Base-by-base conservation (phyloP, 2,888 invertebrate genomes). In the Gastracanthus pulcherrimus region DNA sequence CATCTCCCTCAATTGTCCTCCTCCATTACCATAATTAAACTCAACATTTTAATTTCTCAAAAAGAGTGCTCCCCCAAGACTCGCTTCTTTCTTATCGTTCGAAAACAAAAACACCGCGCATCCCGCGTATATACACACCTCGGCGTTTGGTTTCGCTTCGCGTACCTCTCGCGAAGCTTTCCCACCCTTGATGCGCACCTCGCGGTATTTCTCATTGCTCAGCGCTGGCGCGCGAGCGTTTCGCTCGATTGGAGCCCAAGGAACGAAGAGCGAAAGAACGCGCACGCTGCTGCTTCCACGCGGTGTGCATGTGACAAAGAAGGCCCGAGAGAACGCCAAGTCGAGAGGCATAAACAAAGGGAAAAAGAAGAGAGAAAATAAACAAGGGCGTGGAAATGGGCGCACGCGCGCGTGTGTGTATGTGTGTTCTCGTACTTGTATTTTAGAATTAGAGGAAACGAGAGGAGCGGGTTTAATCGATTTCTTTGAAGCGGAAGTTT, bases 231-330 rank as follows among this genome's bases (percentile, higher is more conserved):
- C 16, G 45, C 45, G 45, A 11, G 26, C 58, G 62, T 60, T 19
- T 66, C 60, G 74, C 58, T 74, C 67, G 67, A 80, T 67, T 70
- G 72, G 60, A 74, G n/a, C n/a, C n/a, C n/a, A n/a, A n/a, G n/a
- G n/a, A n/a, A n/a, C n/a, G n/a, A n/a, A n/a, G n/a, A n/a, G 64
- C 29, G 55, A 6, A 31, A 45, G 58, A 72, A 67, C 29, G 55
- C 62, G 23, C 38, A 3, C 26, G 9, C 26, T 2, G 0, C 16
- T 62, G 72, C 16, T 55, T n/a, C 26, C 26, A 23, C 60, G 6
- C 13, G 9, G n/a, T 13, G 38, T 13, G 48, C 58, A 26, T n/a
- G n/a, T 62, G 79, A 80, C 79, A 67, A 80, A 72, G 31, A 29
- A 69, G 45, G 34, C 19, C 23, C 16, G 19, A 0, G 23, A 19